Percentiles rank a stretch among this genome's conserved stretches.
Evolutionary conservation across 2,888 invertebrate species (phyloP).

Genomic region (Hirtodrosophila trivittata): DNA sequence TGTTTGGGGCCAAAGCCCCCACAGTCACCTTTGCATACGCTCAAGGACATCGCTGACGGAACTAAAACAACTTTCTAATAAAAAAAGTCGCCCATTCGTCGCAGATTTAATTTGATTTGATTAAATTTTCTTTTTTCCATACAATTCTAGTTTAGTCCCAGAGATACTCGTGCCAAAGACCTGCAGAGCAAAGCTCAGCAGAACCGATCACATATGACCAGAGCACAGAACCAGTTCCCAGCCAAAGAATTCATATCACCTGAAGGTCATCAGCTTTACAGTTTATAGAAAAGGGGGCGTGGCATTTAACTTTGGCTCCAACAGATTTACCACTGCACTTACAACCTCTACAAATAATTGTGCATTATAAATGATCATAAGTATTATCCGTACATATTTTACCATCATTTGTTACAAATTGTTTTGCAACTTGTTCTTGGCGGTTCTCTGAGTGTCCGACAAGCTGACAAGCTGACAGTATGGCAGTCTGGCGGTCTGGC

Average conservation of each 20-base stretch:
- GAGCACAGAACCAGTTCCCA: slow-evolving; percentile 53
- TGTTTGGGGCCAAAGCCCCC: slow-evolving; percentile 66
- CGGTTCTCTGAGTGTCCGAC: slow-evolving; percentile 9
- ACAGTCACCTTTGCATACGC: slow-evolving; percentile 35
- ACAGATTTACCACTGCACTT: slow-evolving; percentile 25
- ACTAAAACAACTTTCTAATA: slow-evolving; percentile 78
- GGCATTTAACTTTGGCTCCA: slow-evolving; percentile 26
- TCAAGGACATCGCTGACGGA: slow-evolving; percentile 72
- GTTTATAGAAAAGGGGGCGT: slow-evolving; percentile 31
- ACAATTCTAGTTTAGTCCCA: slow-evolving; percentile 15
- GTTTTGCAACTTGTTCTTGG: slow-evolving; percentile 31
- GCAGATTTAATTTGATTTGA: slow-evolving; percentile 46
- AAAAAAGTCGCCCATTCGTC: slow-evolving; percentile 50
- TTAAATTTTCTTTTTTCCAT: slow-evolving; percentile 65
- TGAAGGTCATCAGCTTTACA: slow-evolving; percentile 66
- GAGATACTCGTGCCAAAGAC: slow-evolving; percentile 12
- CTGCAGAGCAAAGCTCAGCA: slow-evolving; percentile 4
- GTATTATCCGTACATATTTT: slow-evolving; percentile 20
- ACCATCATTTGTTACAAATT: slow-evolving; percentile 56
- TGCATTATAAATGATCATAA: slow-evolving; percentile 1
- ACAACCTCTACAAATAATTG: not conserved
- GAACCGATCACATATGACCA: not conserved
- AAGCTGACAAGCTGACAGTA: slow-evolving; percentile 18
- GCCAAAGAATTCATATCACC: slow-evolving; percentile 50
- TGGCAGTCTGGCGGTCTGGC: slow-evolving; percentile 16